Conservation (phyloP, 2,113 vertebrate species). For the Melanerpes aurifrons region DNA sequence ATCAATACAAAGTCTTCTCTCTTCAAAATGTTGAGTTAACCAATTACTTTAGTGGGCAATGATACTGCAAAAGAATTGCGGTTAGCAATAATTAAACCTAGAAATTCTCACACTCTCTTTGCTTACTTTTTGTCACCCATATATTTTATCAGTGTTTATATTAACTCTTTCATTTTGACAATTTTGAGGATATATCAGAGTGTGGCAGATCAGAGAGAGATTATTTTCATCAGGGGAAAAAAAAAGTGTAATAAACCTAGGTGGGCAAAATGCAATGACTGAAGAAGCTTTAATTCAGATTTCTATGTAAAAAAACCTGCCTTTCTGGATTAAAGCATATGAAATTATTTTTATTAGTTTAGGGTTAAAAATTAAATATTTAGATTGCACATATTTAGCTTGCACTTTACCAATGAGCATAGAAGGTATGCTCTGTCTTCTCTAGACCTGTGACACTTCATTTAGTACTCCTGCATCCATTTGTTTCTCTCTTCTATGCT, state of each 20-base stretch:
- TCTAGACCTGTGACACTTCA: neutral
- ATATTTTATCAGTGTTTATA: neutral
- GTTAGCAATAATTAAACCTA: neutral
- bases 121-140: neutral
- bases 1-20: neutral
- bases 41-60: neutral
- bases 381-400: neutral
- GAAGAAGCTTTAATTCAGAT: neutral
- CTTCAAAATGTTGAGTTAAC: neutral
- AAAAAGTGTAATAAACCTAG: neutral
- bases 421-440: neutral
- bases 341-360: neutral
- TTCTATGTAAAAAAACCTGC: neutral
- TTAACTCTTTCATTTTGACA: neutral
- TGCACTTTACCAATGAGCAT: neutral
- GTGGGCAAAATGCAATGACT: neutral
- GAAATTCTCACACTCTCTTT: neutral
- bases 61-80: neutral
- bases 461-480: neutral
- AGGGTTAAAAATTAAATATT: neutral
- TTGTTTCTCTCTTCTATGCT: neutral
- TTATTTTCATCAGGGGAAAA: neutral
- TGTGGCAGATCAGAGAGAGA: neutral
- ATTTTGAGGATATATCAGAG: neutral
- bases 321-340: neutral